These are phyloP conservation scores for Drosophila ezoana DNA, from an alignment of 2,888 invertebrate species.

Conservation along the genomic window DNA sequence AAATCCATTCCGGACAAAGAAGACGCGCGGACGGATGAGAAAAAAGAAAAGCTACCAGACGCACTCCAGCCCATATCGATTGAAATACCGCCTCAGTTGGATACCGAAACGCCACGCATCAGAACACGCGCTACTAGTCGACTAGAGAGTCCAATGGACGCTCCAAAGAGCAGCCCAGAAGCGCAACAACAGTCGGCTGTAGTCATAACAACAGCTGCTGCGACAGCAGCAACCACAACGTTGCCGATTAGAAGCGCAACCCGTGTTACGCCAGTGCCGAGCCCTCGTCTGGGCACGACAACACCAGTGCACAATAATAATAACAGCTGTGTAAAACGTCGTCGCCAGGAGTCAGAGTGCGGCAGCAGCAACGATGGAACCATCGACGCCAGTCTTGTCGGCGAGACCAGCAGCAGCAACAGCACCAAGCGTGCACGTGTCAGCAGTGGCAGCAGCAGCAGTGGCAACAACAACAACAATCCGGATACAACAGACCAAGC, in stretches of 20 bases:
- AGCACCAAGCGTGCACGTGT: conserved; percentile 73
- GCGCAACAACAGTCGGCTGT: conserved; percentile 48
- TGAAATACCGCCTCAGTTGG: conserved; percentile 90
- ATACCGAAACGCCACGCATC: conserved; percentile 86
- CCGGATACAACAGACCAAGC: conserved; percentile 24
- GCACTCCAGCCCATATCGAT: conserved; percentile 90
- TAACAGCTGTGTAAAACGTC: conserved; percentile 86
- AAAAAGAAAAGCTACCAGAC: conserved; percentile 46
- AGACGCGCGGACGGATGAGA: conserved; percentile 31
- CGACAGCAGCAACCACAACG: conserved; percentile 52
- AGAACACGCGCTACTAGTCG: conserved; percentile 89
- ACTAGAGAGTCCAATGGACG: conserved; percentile 88
- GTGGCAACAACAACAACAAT: conserved; percentile 28
- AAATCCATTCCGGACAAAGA: conserved; percentile 10
- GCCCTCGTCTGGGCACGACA: conserved; percentile 71
- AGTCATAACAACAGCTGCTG: conserved; percentile 10
- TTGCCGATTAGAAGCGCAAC: conserved; percentile 46
- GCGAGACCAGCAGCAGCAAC: conserved; percentile 16
- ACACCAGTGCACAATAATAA: conserved; percentile 40
- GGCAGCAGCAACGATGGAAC: conserved; percentile 83
- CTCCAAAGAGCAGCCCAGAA: conserved; percentile 73
- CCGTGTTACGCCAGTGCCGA: conserved; percentile 68
- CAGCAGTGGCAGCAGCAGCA: conserved; percentile 82
- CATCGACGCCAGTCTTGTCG: conserved; percentile 29
- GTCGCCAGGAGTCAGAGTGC: conserved; percentile 91